phyloP scores from a whole-genome alignment of 2,888 invertebrate genomes.

The Leucozona laternaria region DNA sequence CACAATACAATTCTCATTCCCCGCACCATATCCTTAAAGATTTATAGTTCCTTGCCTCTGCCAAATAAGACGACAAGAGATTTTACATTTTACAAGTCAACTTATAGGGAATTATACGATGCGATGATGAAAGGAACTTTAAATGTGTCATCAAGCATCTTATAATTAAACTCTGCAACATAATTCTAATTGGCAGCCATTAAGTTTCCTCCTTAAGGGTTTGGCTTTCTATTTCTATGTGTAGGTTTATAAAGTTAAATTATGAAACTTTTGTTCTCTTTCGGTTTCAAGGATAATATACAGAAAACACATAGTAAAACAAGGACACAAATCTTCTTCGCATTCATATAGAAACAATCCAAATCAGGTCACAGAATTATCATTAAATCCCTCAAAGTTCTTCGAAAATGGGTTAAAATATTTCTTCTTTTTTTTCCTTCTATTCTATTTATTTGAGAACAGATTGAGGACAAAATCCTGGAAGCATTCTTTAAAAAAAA shows the following conservation, averaged over 20 bases:
- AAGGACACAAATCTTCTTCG: constrained; percentile 2
- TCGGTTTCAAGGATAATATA: constrained; percentile 29
- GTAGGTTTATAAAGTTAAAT: constrained; percentile 14
- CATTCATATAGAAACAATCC: constrained; percentile 22
- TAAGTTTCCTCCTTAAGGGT: constrained; percentile 17
- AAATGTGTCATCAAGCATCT: constrained; percentile 34
- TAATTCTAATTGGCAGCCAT: constrained; percentile 27
- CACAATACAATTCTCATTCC: neutral
- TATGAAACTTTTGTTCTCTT: constrained; percentile 24
- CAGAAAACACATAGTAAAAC: neutral
- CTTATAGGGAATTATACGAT: constrained; percentile 13
- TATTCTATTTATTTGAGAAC: neutral
- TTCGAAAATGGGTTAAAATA: constrained; percentile 33
- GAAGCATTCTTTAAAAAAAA: constrained; percentile 6
- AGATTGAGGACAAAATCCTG: constrained; percentile 41
- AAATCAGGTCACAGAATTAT: constrained; percentile 48
- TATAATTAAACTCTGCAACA: constrained; percentile 28
- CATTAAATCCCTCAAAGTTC: constrained; percentile 24
- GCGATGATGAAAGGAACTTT: constrained; percentile 1
- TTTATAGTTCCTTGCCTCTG: neutral
- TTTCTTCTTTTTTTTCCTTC: neutral
- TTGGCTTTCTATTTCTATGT: too few species aligned
- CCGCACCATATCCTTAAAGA: neutral
- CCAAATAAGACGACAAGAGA: neutral
- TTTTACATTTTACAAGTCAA: constrained; percentile 3